A percentile compares a stretch with the other conserved stretches of the same genome.
Evolutionary conservation across 2,797 vertebrate species (phyloP).

Genomic region (Nasua narica): DNA sequence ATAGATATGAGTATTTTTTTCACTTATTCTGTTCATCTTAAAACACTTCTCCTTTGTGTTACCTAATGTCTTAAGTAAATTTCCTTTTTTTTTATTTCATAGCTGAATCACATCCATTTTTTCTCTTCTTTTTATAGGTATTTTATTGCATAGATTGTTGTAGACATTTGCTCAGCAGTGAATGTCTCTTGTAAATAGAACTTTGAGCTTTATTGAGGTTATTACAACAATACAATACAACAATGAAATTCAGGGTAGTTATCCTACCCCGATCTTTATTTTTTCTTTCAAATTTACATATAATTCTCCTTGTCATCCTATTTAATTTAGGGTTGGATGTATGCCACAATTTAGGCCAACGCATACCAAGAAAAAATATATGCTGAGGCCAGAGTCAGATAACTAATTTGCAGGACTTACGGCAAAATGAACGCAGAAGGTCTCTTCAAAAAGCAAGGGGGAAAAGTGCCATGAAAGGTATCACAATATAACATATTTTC

Average conservation of each 20-base stretch:
- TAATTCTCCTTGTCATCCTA: neutral
- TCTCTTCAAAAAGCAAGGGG: neutral
- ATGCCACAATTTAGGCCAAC: neutral
- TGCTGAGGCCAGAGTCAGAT: too few relatives aligned
- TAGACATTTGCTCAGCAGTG: neutral
- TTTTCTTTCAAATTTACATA: neutral
- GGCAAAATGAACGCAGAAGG: neutral
- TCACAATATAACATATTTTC: neutral
- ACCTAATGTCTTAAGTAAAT: neutral
- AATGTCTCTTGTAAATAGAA: neutral
- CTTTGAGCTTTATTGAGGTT: neutral
- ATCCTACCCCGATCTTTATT: neutral
- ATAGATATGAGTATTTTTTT: neutral
- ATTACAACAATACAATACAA: neutral
- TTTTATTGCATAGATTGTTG: neutral
- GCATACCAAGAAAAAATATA: neutral
- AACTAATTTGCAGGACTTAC: neutral
- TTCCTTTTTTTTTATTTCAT: neutral
- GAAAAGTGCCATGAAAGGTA: neutral
- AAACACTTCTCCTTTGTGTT: neutral
- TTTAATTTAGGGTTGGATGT: neutral
- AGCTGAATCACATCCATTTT: neutral
- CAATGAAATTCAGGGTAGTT: neutral
- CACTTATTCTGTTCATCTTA: neutral
- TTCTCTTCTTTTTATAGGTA: neutral